A percentile compares a stretch with the other conserved stretches of the same genome.
Conservation (phyloP, 2,797 vertebrate genomes). For the Sebastiscus albofasciatus region DNA sequence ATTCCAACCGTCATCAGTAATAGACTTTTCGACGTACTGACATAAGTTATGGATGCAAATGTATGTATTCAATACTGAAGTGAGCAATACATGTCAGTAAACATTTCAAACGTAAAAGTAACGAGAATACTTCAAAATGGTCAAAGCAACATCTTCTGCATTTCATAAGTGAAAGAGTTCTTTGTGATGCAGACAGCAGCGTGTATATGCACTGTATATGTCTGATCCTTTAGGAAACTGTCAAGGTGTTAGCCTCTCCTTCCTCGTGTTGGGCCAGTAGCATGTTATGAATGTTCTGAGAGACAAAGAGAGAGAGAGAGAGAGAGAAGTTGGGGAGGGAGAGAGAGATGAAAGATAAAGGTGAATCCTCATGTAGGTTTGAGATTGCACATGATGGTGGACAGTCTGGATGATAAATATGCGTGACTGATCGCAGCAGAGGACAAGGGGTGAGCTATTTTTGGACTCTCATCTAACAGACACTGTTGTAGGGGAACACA, state of each 20-base stretch:
- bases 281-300: slow-evolving; percentile 74
- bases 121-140: not conserved
- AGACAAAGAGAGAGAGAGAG: not conserved
- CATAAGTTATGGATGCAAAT: not conserved
- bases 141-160: not conserved
- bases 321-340: not conserved
- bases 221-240: slow-evolving; percentile 21
- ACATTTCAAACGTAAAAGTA: not conserved
- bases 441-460: not conserved
- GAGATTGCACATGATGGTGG: not conserved
- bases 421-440: not conserved
- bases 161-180: not conserved
- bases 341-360: not conserved
- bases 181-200: not conserved
- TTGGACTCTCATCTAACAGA: not conserved
- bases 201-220: not conserved
- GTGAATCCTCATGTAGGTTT: not conserved
- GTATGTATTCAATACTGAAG: slow-evolving; percentile 36
- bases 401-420: not conserved
- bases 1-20: not conserved
- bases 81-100: not conserved
- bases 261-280: slow-evolving; percentile 45
- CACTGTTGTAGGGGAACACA: not conserved
- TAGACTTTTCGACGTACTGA: not conserved
- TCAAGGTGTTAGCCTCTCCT: slow-evolving; percentile 7